Base-by-base conservation (phyloP, 2,797 vertebrate species). In the Esox lucius region DNA sequence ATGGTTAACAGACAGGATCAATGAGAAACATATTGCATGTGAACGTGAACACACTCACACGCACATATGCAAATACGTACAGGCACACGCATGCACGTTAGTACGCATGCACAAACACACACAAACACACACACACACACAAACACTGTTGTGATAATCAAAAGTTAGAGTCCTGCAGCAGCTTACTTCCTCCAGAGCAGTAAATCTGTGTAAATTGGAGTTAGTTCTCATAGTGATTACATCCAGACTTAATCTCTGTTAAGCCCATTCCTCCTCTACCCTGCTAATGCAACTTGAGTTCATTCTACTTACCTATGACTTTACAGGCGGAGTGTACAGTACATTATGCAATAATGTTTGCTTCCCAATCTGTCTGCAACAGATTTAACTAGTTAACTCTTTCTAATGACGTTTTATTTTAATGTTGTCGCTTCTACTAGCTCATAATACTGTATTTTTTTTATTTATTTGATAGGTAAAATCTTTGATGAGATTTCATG, bases 1-100 rank as follows among this genome's bases (percentile, higher is more conserved):
- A 77, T 75, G 68, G 75, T 75, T 72, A 65, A 59, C 53, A 46
- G 68, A 65, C 26, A 62, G 26, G 73, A 75, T 83, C 81, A 22
- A 79, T 84, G 62, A 46, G 42, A 46, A 48, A 78, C 78, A 81
- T 61, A n/a, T 33, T 59, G 13, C 17, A 33, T 33, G 35, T 42
- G 42, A 56, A 15, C 53, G 39, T 42, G 9, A 42, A 56, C 49
- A 8, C 49, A 51, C 49, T 13, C 49, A 51, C 48, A 9, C 48
- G 1, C 16, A 39, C 31, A 68, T 9, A 39, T 33, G 28, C 28
- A 31, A 31, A 31, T 31, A 31, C 28, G 3, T 28, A 31, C 28
- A 31, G 28, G 28, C 28, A 31, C 28, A 31, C 1, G 28, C 28
- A 31, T 31, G 28, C 28, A 31, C 28, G 31, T 1, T 3, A 31